Evolutionary conservation across 2,888 invertebrate genomes (phyloP).

Genomic region (Synergus laeviventris): DNA sequence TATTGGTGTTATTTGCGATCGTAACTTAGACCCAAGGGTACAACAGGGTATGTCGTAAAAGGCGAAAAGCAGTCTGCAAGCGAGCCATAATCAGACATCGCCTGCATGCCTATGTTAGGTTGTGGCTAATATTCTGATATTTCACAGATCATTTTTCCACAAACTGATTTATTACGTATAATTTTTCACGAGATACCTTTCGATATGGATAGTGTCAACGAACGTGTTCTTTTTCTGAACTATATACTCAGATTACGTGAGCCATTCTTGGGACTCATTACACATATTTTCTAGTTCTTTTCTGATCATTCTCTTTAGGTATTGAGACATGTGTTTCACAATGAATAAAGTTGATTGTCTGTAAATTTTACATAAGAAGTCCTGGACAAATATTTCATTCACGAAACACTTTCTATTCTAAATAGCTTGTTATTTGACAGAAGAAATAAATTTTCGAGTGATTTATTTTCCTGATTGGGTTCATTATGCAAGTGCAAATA

Average conservation of each 20-base stretch:
- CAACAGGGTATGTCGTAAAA: slow-evolving; percentile 47
- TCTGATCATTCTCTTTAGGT: slow-evolving; percentile 39
- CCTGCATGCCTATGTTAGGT: slow-evolving; percentile 38
- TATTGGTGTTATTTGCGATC: slow-evolving; percentile 42
- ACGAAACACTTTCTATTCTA: background rate
- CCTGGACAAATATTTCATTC: background rate
- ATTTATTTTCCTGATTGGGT: background rate
- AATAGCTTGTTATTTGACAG: background rate
- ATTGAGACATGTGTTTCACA: background rate
- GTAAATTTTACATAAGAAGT: background rate
- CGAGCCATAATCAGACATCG: slow-evolving; percentile 36
- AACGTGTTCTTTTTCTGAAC: slow-evolving; percentile 12
- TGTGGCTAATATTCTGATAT: slow-evolving; percentile 39
- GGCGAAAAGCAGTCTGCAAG: slow-evolving; percentile 41
- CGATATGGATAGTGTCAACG: slow-evolving; percentile 18
- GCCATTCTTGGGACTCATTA: slow-evolving; percentile 26
- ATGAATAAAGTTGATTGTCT: background rate
- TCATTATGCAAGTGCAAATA: background rate
- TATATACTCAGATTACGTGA: background rate
- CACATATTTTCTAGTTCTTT: background rate
- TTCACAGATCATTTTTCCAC: slow-evolving; percentile 40
- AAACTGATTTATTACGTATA: slow-evolving; percentile 41
- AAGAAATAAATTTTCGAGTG: background rate
- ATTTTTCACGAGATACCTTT: slow-evolving; percentile 39
- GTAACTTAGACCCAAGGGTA: slow-evolving; percentile 42